Base-by-base conservation (phyloP, 2,113 vertebrate genomes). In the Pyxicephalus adspersus region DNA sequence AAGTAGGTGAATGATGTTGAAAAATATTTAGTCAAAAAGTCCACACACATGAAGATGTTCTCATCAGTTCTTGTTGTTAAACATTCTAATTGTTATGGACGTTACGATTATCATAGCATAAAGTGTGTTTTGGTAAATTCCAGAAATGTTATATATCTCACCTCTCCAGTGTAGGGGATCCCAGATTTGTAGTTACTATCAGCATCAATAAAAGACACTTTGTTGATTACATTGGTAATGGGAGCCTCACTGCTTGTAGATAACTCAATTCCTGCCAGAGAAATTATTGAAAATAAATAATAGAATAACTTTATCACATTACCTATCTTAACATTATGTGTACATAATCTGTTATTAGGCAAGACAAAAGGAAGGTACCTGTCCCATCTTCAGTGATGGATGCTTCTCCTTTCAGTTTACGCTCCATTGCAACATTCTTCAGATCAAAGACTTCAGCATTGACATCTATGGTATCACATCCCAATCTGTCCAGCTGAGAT, bases 301-400 rank as follows among this genome's bases (percentile, higher is more conserved):
- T 5, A 61, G 13, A 25, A 5, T 13, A 63, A 4, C 26, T 26
- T 4, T 26, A 25, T 22, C 4, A 5, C 3, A 63, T 63, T 9
- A 15, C 13, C 60, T 63, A 25, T 63, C 26, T 63, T 0, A 63
- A 2, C 61, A 18, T 64, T 28, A 2, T 18, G 19, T 6, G 16
- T 28, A 19, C 61, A 29, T 64, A 31, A 64, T 1, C 8, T 28
- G 6, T 9, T 64, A 25, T 5, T 31, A 20, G 13, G 16, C 19
- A 6, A 7, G 25, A 7, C 26, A 16, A 3, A 16, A 29, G 25
- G 16, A 28, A 28, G 28, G 3, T 8, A 89, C 89, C 89, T 86
- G 87, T 90, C 80, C 87, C 86, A 54, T 84, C 85, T 74, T 90
- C 89, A 76, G 81, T 87, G 66, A 90, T 77, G 54, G 77, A 84